Evolutionary conservation across 2,888 invertebrate species (phyloP).

Genomic region (Eupithecia abbreviata): DNA sequence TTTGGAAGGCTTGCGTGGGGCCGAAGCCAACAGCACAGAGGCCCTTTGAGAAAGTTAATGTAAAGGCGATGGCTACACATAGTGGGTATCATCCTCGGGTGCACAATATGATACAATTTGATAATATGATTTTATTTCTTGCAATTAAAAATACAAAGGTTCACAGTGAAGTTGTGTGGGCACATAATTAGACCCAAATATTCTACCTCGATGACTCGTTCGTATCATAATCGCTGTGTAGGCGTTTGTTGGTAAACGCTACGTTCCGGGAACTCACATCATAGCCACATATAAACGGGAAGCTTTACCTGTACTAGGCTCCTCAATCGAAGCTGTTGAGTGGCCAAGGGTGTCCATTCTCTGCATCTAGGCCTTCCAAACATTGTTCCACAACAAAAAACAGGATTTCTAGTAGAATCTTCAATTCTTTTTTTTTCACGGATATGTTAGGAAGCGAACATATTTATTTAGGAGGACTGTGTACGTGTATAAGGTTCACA

Average conservation of each 20-base stretch:
- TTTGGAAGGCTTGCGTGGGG: too few species aligned
- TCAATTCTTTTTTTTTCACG: background rate
- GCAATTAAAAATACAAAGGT: background rate
- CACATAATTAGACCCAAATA: background rate
- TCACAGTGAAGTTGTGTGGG: background rate
- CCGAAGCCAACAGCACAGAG: too few species aligned
- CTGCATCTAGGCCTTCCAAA: slow-evolving; percentile 88
- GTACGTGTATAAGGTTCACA: background rate
- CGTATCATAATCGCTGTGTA: slow-evolving; percentile 43
- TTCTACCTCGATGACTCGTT: background rate
- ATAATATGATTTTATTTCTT: too few species aligned
- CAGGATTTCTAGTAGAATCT: slow-evolving; percentile 29
- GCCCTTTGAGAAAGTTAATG: too few species aligned
- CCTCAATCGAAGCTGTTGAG: slow-evolving; percentile 92
- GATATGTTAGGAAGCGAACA: background rate
- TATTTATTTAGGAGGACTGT: background rate
- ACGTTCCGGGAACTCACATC: slow-evolving; percentile 36
- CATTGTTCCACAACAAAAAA: slow-evolving; percentile 64
- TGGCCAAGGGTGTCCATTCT: slow-evolving; percentile 91
- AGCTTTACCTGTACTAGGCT: slow-evolving; percentile 88
- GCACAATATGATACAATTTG: too few species aligned
- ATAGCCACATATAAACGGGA: slow-evolving; percentile 4
- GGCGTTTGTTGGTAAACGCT: slow-evolving; percentile 67
- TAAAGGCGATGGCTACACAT: too few species aligned
- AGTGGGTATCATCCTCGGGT: too few species aligned